These are phyloP conservation scores for Drosophila longiperda DNA, from an alignment of 2,888 invertebrate species.

Conservation along the genomic window DNA sequence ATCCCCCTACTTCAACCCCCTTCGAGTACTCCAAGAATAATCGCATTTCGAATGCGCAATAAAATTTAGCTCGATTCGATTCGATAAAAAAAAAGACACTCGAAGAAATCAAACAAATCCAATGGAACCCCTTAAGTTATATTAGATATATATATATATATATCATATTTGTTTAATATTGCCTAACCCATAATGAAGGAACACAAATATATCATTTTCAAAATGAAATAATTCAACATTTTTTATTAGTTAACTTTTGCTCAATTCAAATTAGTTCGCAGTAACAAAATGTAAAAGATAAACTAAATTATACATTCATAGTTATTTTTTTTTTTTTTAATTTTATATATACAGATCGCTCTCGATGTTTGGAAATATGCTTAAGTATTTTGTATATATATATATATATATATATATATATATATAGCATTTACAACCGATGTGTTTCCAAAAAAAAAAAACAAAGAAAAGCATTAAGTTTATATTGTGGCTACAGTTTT, in stretches of 20 bases:
- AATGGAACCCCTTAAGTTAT: neutral
- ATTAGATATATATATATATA: neutral
- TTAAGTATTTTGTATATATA: slow-evolving; percentile 9
- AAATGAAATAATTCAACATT: slow-evolving; percentile 73
- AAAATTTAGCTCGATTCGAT: slow-evolving; percentile 13
- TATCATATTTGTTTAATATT: neutral
- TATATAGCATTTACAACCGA: slow-evolving; percentile 21
- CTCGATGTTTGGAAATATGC: slow-evolving; percentile 42
- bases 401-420: neutral
- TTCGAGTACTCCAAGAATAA: slow-evolving; percentile 24
- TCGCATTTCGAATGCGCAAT: slow-evolving; percentile 53
- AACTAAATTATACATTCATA: slow-evolving; percentile 28
- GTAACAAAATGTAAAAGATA: slow-evolving; percentile 65
- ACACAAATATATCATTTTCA: slow-evolving; percentile 54
- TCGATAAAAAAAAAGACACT: slow-evolving; percentile 19
- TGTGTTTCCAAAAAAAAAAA: slow-evolving; percentile 23
- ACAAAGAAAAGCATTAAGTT: slow-evolving; percentile 56
- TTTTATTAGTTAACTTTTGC: slow-evolving; percentile 65
- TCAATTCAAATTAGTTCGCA: slow-evolving; percentile 67
- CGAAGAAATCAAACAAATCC: slow-evolving; percentile 4
- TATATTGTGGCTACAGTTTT: slow-evolving; percentile 60
- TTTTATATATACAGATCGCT: slow-evolving; percentile 39
- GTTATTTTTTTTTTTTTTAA: slow-evolving; percentile 18
- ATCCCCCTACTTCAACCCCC: neutral
- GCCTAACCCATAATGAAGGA: neutral